phyloP scores from a whole-genome alignment of 2,797 vertebrate genomes.

The Gallinago nigripennis region DNA sequence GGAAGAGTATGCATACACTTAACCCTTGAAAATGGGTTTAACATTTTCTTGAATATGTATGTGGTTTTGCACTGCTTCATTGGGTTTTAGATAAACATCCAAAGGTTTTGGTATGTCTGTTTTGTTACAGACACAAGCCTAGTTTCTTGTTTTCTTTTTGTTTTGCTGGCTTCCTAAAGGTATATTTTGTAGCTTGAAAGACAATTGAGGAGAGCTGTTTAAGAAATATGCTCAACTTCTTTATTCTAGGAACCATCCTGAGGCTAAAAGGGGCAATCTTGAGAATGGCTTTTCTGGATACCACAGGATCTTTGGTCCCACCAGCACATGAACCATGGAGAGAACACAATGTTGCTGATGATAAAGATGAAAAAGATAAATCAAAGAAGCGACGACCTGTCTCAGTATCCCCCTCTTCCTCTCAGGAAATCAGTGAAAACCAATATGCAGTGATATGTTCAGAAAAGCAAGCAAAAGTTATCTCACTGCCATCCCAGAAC shows the following conservation, averaged over 20 bases:
- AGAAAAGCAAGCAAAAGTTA: constrained; percentile 98
- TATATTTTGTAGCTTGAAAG: background rate
- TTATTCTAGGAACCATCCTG: constrained; percentile 87
- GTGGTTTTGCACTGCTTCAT: background rate
- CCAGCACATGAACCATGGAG: constrained; percentile 90
- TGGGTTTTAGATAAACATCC: background rate
- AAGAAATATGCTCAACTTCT: constrained; percentile 6
- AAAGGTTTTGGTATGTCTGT: background rate
- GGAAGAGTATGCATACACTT: background rate
- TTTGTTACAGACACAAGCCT: background rate
- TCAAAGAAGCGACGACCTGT: constrained; percentile 87
- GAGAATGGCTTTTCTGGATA: constrained; percentile 93
- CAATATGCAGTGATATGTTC: constrained; percentile 98
- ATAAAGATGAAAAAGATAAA: constrained; percentile 94
- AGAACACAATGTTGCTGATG: constrained; percentile 88
- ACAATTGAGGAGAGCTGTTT: background rate
- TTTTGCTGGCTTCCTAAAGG: background rate
- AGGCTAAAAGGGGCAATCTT: constrained; percentile 92
- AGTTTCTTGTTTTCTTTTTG: background rate
- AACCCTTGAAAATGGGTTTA: background rate
- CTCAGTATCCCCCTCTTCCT: constrained; percentile 90
- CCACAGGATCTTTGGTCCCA: constrained; percentile 86
- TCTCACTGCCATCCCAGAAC: constrained; percentile 93
- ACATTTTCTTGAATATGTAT: background rate
- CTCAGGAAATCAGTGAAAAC: constrained; percentile 94